Evolutionary conservation across 2,113 vertebrate genomes (phyloP).

Genomic region (Callipepla squamata): DNA sequence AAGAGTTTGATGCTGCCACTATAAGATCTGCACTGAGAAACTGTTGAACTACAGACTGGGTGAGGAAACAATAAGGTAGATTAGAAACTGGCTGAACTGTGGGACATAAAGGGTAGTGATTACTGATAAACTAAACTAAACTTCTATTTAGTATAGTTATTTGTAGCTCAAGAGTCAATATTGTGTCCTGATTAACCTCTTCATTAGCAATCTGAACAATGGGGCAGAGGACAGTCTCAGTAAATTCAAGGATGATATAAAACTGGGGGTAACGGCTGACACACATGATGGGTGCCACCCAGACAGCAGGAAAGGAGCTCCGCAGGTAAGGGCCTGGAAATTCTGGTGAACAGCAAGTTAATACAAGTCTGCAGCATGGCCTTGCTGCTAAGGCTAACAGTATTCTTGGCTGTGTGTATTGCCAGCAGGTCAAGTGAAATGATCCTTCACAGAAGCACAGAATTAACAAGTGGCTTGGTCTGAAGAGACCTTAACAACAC

Average conservation of each 20-base stretch:
- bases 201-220: background rate
- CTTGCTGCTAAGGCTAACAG: background rate
- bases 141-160: too few relatives aligned
- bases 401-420: background rate
- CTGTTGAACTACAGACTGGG: background rate
- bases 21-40: background rate
- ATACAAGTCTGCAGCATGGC: background rate
- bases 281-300: background rate
- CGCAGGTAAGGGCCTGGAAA: background rate
- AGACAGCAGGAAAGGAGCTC: background rate
- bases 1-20: background rate
- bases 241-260: background rate
- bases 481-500: background rate
- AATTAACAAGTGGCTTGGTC: background rate
- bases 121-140: background rate
- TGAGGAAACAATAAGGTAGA: background rate
- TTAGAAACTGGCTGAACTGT: background rate
- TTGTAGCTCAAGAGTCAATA: background rate
- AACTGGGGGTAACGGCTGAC: background rate
- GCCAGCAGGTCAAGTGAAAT: background rate
- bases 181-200: background rate
- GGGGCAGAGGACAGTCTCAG: background rate
- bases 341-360: background rate
- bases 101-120: background rate
- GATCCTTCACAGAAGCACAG: background rate